Conservation (phyloP, 2,888 invertebrate species). For the Idaea straminata region DNA sequence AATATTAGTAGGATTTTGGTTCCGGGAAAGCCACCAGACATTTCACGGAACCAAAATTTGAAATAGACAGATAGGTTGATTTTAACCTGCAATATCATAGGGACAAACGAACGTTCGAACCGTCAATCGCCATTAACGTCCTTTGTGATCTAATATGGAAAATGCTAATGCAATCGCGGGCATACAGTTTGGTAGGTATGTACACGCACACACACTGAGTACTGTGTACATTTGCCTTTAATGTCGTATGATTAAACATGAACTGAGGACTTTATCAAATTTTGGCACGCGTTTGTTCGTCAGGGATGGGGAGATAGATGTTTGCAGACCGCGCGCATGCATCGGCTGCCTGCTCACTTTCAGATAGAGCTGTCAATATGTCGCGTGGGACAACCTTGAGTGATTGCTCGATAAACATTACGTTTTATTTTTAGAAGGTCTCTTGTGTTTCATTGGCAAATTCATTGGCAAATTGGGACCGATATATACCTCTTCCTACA, state of each 20-base stretch:
- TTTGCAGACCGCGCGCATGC: slow-evolving; percentile 70
- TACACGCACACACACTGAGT: slow-evolving; percentile 32
- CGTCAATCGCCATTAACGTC: slow-evolving; percentile 45
- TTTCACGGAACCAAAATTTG: background rate
- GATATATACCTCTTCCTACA: background rate
- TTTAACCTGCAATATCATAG: slow-evolving; percentile 27
- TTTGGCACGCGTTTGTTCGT: slow-evolving; percentile 75
- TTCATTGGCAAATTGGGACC: slow-evolving; percentile 1
- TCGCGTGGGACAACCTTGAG: slow-evolving; percentile 60
- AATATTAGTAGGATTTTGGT: no score
- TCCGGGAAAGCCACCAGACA: background rate
- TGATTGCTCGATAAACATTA: slow-evolving; percentile 67
- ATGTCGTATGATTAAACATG: slow-evolving; percentile 76
- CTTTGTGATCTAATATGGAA: slow-evolving; percentile 52
- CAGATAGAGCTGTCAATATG: slow-evolving; percentile 75
- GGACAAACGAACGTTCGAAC: slow-evolving; percentile 47
- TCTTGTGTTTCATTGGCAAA: slow-evolving; percentile 3
- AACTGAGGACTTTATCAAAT: slow-evolving; percentile 75
- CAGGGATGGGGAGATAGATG: slow-evolving; percentile 60
- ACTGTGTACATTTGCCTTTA: slow-evolving; percentile 55
- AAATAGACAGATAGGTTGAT: slow-evolving; percentile 7
- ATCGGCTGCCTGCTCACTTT: slow-evolving; percentile 50
- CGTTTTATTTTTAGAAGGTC: slow-evolving; percentile 36
- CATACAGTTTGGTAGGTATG: background rate
- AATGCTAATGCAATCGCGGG: slow-evolving; percentile 64